Base-by-base conservation (phyloP, 2,113 vertebrate species). In the Phyllopteryx taeniolatus region DNA sequence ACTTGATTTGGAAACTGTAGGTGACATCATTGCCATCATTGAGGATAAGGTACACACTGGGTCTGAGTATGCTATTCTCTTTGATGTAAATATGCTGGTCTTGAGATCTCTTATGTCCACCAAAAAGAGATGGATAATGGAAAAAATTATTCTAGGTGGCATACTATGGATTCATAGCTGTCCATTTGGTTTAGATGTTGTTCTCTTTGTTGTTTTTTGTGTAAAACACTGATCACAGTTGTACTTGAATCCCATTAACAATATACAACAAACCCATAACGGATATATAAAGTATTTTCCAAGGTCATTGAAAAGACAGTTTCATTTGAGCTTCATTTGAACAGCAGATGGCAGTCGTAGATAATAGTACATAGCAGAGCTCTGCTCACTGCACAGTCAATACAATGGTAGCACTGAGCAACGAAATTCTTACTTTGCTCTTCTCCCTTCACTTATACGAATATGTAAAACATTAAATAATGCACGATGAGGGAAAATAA, bases 11-110 rank as follows among this genome's bases (percentile, higher is more conserved):
- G 96, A 95, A 77, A 99, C 97, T 0, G 96, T 98, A 73, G 97
- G 96, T 79, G 96, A 95, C 87, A 99, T 99, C 83, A 98, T 99
- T 77, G 96, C 98, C 82, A 99, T 99, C 86, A 99, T 99, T 88
- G 97, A 99, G 79, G 98, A 99, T 81, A 99, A 99, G 95, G 98
- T 98, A 93, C 8, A 4, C 4, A 22, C 20, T 68, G 1, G 70
- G 31, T 42, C 22, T 43, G 10, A 33, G 4, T 60, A 0, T 57
- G 8, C 10, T 8, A 9, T 14, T n/a, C 3, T 46, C 13, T 46
- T 65, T 44, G 14, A 46, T 46, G 20, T 12, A 65, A 44, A 22
- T 65, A 46, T 27, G 1, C n/a, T 4, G 46, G 56, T 17, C 53
- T 74, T 70, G 86, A 68, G 10, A 19, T 49, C 44, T 44, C 2